phyloP scores from a whole-genome alignment of 35 echinoderm and acorn worm species.

The Hemicentrotus pulcherrimus region DNA sequence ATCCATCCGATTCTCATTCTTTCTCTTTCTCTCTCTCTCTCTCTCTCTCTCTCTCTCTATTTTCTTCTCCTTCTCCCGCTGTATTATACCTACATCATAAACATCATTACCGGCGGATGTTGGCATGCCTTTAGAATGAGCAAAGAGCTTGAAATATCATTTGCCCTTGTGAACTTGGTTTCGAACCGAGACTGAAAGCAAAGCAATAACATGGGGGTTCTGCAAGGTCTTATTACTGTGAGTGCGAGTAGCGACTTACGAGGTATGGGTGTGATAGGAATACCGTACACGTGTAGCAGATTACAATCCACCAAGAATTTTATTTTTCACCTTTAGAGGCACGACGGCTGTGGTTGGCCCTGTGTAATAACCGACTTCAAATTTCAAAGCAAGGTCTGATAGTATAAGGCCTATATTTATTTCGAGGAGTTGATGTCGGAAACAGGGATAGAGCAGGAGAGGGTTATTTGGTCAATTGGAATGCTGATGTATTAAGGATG shows the following conservation, averaged over 20 bases:
- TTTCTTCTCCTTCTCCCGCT: too few species aligned
- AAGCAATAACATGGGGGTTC: neutral
- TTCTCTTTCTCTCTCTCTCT: neutral
- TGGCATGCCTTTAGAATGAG: neutral
- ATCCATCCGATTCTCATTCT: too few species aligned
- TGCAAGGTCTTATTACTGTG: neutral
- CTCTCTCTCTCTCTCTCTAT: neutral
- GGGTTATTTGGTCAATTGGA: neutral
- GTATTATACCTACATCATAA: too few species aligned
- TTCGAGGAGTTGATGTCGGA: neutral
- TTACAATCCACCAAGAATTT: neutral
- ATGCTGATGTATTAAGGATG: neutral
- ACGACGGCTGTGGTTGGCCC: neutral
- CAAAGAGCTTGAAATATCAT: neutral
- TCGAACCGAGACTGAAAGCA: neutral
- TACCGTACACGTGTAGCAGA: neutral
- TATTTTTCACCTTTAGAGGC: neutral
- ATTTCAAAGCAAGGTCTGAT: neutral
- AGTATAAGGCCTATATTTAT: neutral
- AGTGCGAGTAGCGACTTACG: neutral
- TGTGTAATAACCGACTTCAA: neutral
- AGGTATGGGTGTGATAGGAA: neutral
- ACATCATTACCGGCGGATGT: neutral
- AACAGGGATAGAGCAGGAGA: neutral
- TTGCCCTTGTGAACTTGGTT: conserved; percentile 10